phyloP scores from a whole-genome alignment of 2,113 vertebrate genomes.

The Neodontobutis hainanensis region DNA sequence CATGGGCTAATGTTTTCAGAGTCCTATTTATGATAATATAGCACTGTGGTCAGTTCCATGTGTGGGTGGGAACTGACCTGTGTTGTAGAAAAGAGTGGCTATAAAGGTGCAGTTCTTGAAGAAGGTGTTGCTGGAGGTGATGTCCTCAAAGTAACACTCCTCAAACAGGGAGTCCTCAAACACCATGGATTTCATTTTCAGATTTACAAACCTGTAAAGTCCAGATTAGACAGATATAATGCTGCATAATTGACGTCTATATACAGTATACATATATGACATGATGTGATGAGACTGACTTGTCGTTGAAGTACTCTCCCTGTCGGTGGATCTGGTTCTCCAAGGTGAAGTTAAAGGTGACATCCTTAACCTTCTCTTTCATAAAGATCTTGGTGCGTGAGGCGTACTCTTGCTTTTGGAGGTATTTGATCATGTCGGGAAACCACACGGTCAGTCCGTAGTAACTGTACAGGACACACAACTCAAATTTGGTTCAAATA shows the following conservation, averaged over 20 bases:
- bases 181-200: conserved; percentile 93
- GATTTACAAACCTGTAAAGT: conserved; percentile 86
- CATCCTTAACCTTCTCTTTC: conserved; percentile 89
- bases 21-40: no score
- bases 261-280: background rate
- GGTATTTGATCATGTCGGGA: conserved; percentile 98
- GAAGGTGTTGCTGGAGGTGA: conserved; percentile 97
- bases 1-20: no score
- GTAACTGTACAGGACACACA: conserved; percentile 79
- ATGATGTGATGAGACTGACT: conserved; percentile 74
- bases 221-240: background rate
- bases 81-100: conserved; percentile 95
- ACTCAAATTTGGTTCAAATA: background rate
- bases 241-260: background rate
- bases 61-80: conserved; percentile 75
- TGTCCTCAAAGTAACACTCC: conserved; percentile 96
- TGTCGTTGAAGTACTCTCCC: conserved; percentile 95
- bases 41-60: background rate
- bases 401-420: conserved; percentile 91
- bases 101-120: conserved; percentile 98
- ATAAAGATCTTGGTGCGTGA: conserved; percentile 90
- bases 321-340: conserved; percentile 97
- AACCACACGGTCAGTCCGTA: conserved; percentile 97
- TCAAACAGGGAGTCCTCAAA: conserved; percentile 96
- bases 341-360: conserved; percentile 98